Evolutionary conservation across 2,113 vertebrate genomes (phyloP).

Genomic region (Zosterops japonicus): DNA sequence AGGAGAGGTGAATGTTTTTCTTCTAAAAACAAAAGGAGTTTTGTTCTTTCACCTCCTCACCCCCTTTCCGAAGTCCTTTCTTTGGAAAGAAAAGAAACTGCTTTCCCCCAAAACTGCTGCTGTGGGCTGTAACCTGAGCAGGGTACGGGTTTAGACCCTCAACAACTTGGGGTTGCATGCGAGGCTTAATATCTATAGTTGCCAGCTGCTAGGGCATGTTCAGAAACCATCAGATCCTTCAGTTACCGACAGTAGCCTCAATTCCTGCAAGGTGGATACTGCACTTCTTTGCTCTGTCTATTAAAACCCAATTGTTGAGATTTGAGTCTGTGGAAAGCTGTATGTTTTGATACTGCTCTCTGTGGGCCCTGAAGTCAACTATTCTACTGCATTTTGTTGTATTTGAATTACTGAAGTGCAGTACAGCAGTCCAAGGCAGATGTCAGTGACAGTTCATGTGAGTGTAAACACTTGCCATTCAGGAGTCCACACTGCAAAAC

Average conservation of each 20-base stretch:
- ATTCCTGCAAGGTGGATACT: not conserved
- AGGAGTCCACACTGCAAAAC: not conserved
- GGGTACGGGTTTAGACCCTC: not conserved
- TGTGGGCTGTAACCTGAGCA: slow-evolving; percentile 35
- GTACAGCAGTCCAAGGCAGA: not conserved
- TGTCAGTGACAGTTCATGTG: not conserved
- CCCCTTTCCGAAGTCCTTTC: not conserved
- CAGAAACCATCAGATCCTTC: not conserved
- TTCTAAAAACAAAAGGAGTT: not conserved
- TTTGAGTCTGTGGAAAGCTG: not conserved
- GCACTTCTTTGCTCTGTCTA: not conserved
- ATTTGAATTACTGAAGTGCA: not conserved
- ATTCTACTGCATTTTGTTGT: not conserved
- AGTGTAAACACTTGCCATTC: not conserved
- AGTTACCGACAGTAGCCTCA: not conserved
- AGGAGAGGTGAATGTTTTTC: not conserved
- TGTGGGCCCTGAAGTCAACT: not conserved
- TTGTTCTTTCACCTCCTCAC: not conserved
- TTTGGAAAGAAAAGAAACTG: not conserved
- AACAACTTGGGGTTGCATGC: not conserved
- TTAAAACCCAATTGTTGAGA: rapidly evolving
- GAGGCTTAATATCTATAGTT: not conserved
- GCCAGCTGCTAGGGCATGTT: not conserved
- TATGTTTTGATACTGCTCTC: not conserved
- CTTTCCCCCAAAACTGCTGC: slow-evolving; percentile 36